phyloP scores from a whole-genome alignment of 2,888 invertebrate genomes.

The Anthophora plumipes region DNA sequence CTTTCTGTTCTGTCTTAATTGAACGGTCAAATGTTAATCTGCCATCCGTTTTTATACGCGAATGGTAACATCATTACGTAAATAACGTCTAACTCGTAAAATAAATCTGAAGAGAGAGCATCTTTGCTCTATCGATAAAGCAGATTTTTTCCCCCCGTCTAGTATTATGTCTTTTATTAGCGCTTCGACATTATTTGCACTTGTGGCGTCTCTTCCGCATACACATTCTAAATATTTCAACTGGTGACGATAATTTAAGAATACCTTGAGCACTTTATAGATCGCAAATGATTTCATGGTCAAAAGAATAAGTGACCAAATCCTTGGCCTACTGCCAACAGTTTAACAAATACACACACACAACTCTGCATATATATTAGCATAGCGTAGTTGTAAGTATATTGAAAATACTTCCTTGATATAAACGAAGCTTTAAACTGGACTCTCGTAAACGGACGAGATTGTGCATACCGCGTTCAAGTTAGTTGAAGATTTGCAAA shows the following conservation, averaged over 20 bases:
- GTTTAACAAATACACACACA: conserved; percentile 17
- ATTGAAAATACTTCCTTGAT: conserved; percentile 14
- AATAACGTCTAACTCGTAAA: neutral
- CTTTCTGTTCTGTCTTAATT: neutral
- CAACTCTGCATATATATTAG: conserved; percentile 19
- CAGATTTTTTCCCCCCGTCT: neutral
- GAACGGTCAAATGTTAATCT: neutral
- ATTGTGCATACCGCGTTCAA: neutral
- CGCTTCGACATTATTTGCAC: no score
- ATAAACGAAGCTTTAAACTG: neutral
- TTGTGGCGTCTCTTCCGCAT: neutral
- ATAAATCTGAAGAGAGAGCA: neutral
- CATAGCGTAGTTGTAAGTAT: neutral
- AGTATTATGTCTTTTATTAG: neutral
- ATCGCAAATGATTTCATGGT: conserved; percentile 57
- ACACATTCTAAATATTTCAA: conserved; percentile 13
- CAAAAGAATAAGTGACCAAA: conserved; percentile 46
- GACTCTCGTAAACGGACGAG: neutral
- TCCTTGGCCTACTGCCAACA: conserved; percentile 68
- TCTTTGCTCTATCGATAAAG: neutral
- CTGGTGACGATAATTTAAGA: conserved; percentile 22
- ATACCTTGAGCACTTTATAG: conserved; percentile 22
- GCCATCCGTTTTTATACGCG: neutral
- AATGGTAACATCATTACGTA: neutral
- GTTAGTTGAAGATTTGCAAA: neutral